Evolutionary conservation across 2,797 vertebrate species (phyloP).

Genomic region (Spea hammondii): DNA sequence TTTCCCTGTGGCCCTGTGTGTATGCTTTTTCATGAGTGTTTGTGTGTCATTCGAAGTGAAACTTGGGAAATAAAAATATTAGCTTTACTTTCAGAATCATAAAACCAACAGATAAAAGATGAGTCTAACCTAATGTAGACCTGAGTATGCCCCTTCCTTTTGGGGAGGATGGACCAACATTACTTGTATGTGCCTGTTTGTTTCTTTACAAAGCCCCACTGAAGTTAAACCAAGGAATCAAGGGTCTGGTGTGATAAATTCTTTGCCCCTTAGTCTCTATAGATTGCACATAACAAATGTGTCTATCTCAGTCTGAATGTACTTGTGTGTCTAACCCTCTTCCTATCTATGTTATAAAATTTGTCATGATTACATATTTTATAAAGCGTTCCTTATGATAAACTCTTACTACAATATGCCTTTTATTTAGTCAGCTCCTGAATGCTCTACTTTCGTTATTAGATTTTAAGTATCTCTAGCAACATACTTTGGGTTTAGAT

Average conservation of each 20-base stretch:
- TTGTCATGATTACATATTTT: slow-evolving; percentile 1
- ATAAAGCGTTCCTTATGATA: background rate
- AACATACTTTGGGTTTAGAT: no score
- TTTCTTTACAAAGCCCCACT: background rate
- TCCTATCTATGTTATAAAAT: background rate
- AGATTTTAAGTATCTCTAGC: no score
- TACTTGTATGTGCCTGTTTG: background rate
- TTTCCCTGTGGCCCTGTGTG: background rate
- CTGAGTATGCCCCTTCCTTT: no score
- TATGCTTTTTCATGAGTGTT: background rate
- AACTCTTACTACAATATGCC: no score
- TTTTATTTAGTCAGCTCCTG: no score
- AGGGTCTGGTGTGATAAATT: background rate
- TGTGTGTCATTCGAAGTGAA: background rate
- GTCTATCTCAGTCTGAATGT: slow-evolving; percentile 2
- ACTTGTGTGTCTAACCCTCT: slow-evolving; percentile 9
- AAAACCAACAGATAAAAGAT: no score
- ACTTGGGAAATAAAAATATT: no score
- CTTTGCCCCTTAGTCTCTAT: background rate
- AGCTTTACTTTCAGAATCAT: no score
- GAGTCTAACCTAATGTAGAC: no score
- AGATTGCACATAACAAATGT: background rate
- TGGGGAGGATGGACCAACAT: background rate
- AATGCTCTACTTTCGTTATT: no score
- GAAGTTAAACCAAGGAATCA: background rate